Evolutionary conservation across 2,888 invertebrate species (phyloP).

Genomic region (Steromphala cineraria): DNA sequence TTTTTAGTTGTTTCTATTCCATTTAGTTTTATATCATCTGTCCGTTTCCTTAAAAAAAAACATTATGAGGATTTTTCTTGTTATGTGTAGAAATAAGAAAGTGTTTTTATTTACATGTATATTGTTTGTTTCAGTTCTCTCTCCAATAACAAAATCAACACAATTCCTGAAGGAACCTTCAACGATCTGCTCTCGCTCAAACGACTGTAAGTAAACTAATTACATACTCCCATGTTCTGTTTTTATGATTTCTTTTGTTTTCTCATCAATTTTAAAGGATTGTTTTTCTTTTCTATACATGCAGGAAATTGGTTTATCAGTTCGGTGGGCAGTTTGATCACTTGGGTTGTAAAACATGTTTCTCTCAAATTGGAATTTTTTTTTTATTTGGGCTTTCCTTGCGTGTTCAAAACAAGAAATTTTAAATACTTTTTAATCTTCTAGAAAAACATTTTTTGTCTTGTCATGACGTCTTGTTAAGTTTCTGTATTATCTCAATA

Average conservation of each 20-base stretch:
- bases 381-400: neutral
- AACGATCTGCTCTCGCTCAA: slow-evolving; percentile 64
- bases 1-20: no score
- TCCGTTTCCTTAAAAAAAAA: no score
- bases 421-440: no score
- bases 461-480: no score
- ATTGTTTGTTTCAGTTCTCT: slow-evolving; percentile 59
- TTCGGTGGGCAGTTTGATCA: neutral
- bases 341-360: neutral
- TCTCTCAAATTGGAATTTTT: neutral
- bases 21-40: no score
- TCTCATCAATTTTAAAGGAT: neutral
- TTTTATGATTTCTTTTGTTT: neutral
- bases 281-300: no score
- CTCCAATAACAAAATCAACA: slow-evolving; percentile 65
- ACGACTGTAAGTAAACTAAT: slow-evolving; percentile 65
- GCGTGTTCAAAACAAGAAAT: no score
- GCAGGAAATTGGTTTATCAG: neutral
- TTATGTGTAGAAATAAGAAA: no score
- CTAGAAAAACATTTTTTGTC: neutral
- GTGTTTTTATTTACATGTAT: neutral
- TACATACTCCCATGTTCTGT: neutral
- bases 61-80: no score
- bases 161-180: slow-evolving; percentile 71
- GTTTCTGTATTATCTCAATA: no score